These are phyloP conservation scores for Hydra vulgaris DNA, from an alignment of 30 jellyfish, hydroid and myxozoan species.

Conservation along the genomic window DNA sequence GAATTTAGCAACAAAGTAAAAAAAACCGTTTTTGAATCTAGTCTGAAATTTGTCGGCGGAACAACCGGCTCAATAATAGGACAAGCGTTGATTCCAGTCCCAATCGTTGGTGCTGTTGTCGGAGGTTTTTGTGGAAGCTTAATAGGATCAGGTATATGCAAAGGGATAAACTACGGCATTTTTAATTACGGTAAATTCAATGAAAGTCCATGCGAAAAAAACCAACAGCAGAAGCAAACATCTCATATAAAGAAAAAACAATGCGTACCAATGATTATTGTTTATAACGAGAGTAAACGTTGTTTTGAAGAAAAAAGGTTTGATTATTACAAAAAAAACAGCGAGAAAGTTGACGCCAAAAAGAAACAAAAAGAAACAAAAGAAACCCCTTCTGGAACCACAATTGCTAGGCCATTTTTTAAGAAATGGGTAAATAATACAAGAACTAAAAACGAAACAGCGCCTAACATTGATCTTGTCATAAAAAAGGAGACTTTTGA, in stretches of 20 bases:
- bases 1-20: conserved; percentile 63
- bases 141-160: conserved; percentile 90
- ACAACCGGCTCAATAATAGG: conserved; percentile 98
- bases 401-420: conserved; percentile 4
- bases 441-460: background rate
- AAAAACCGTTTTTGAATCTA: conserved; percentile 90
- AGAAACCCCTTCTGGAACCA: background rate
- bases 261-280: conserved; percentile 32
- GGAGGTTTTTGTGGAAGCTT: conserved; percentile 98
- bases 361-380: background rate
- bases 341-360: no score
- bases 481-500: background rate
- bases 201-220: background rate
- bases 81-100: conserved; percentile 85
- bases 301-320: conserved; percentile 31
- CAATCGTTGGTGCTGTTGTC: conserved; percentile 90
- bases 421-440: background rate
- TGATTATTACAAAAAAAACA: conserved; percentile 9
- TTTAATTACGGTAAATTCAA: background rate
- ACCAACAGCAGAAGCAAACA: background rate
- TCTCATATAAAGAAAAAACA: conserved; percentile 14
- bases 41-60: conserved; percentile 94
- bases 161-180: conserved; percentile 88
- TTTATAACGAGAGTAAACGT: conserved; percentile 36
- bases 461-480: background rate